Percentiles rank a stretch among this genome's conserved stretches.
Evolutionary conservation across 1,140 invertebrate species (phyloP).

Genomic region (Stegodyphus mimosarum): DNA sequence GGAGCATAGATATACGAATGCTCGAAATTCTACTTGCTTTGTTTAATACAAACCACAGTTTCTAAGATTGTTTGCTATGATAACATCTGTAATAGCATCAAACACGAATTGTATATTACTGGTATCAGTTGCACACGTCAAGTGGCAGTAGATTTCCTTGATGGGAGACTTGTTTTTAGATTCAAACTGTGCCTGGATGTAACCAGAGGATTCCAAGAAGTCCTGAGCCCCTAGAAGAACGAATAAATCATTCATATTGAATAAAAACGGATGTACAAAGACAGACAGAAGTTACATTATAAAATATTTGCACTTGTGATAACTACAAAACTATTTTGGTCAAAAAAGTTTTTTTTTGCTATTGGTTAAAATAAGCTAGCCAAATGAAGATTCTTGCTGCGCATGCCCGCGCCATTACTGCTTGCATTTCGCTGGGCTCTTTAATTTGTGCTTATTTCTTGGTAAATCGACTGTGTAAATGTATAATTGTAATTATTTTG

Average conservation of each 20-base stretch:
- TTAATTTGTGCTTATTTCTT: no score
- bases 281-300: not conserved
- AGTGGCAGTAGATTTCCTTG: conserved; percentile 92
- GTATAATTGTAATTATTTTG: no score
- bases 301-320: no score
- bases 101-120: conserved; percentile 92
- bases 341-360: no score
- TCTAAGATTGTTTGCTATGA: conserved; percentile 92
- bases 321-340: no score
- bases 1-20: no score
- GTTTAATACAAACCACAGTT: conserved; percentile 85
- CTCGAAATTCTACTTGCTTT: not conserved
- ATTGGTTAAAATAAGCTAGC: no score
- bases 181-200: conserved; percentile 91
- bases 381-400: no score
- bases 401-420: no score
- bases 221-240: conserved; percentile 78
- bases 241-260: not conserved
- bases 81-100: conserved; percentile 91
- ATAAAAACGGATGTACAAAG: not conserved
- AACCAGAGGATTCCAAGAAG: conserved; percentile 86
- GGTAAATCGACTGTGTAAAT: no score
- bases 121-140: conserved; percentile 94
- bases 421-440: no score
- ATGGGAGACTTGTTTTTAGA: conserved; percentile 84